Percentiles rank a stretch among this genome's conserved stretches.
These are phyloP conservation scores for Creontiades dilutus DNA, from an alignment of 2,888 invertebrate genomes.

Conservation along the genomic window DNA sequence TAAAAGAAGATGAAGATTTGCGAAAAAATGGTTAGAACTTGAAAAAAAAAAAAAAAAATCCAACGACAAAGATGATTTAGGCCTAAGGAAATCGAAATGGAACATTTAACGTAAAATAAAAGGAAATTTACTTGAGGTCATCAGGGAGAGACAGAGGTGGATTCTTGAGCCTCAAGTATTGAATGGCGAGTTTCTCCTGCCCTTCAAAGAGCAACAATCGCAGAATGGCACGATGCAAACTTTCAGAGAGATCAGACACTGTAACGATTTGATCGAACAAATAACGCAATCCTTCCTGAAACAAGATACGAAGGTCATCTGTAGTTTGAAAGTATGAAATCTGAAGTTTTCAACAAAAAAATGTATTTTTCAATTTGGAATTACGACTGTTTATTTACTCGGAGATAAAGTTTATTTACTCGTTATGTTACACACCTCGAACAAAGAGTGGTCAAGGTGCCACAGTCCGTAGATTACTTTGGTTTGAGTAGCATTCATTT, in stretches of 20 bases:
- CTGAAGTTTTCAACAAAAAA: too few relatives aligned
- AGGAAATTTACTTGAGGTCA: conserved; percentile 78
- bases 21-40: background rate
- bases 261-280: conserved; percentile 83
- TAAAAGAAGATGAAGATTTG: conserved; percentile 76
- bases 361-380: too few relatives aligned
- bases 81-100: too few relatives aligned
- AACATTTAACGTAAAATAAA: too few relatives aligned
- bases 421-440: conserved; percentile 82
- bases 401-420: too few relatives aligned
- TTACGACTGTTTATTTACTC: too few relatives aligned
- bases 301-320: background rate
- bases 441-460: conserved; percentile 92
- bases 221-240: conserved; percentile 87
- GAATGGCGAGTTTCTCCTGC: conserved; percentile 85
- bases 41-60: too few relatives aligned
- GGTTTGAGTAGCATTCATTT: conserved; percentile 11
- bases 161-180: conserved; percentile 84
- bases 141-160: conserved; percentile 81
- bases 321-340: too few relatives aligned
- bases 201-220: conserved; percentile 84
- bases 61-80: too few relatives aligned
- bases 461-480: conserved; percentile 92
- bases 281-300: conserved; percentile 73
- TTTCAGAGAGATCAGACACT: conserved; percentile 82